Conservation (phyloP, 2,888 invertebrate species). For the Scaptomyza flava region DNA sequence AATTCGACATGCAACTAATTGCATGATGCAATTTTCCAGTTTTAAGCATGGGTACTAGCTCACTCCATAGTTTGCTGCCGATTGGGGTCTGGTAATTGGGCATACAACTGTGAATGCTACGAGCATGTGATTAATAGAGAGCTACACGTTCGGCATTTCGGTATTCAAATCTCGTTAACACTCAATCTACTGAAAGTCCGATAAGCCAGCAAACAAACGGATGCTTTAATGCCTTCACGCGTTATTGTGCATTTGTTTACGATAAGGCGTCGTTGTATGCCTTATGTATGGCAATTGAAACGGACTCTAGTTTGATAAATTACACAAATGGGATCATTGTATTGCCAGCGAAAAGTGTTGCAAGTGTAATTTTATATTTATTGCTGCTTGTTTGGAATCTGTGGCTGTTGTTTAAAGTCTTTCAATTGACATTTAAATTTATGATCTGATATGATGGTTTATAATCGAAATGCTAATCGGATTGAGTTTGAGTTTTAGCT, state of each 20-base stretch:
- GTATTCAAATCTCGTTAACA: conserved; percentile 27
- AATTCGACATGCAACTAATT: conserved; percentile 60
- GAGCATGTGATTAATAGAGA: conserved; percentile 43
- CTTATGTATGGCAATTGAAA: conserved; percentile 35
- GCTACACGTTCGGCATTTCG: conserved; percentile 11
- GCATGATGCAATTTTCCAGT: conserved; percentile 59
- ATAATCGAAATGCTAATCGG: neutral
- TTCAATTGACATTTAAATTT: conserved; percentile 31
- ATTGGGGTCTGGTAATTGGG: conserved; percentile 41
- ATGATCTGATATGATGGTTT: conserved; percentile 45
- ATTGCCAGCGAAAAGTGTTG: conserved; percentile 56
- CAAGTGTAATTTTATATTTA: conserved; percentile 38
- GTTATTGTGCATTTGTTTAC: conserved; percentile 53
- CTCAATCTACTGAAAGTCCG: conserved; percentile 60
- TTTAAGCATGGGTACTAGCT: conserved; percentile 31
- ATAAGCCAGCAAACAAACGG: conserved; percentile 54
- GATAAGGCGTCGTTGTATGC: conserved; percentile 8
- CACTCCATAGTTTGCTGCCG: conserved; percentile 1
- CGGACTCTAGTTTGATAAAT: conserved; percentile 62
- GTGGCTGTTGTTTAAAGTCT: conserved; percentile 4
- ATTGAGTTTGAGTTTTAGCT: neutral
- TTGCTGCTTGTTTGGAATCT: conserved; percentile 27
- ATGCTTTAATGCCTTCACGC: conserved; percentile 42
- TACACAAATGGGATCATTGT: conserved; percentile 54
- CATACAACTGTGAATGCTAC: conserved; percentile 33